Base-by-base conservation (phyloP, 2,888 invertebrate species). In the Pocota personata region DNA sequence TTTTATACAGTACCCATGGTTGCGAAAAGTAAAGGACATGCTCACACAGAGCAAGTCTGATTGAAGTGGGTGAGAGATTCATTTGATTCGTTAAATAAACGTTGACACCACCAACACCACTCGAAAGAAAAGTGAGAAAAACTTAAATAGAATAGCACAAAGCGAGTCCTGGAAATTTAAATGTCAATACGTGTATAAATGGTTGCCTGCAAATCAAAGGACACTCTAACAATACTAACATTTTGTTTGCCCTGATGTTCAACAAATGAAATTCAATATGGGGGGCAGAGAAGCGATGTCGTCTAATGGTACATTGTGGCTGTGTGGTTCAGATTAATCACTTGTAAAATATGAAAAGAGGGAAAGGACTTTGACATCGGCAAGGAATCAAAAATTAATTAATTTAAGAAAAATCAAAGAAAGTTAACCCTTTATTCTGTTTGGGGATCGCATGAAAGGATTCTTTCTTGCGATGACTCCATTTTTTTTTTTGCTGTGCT, bases 11-110 rank as follows among this genome's bases (percentile, higher is more conserved):
- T 32, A 19, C 3, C 12, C n/a, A 6, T 37, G 58, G 35, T 46
- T 55, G 55, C 35, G 58, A 69, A 82, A 37, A 60, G 32, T 40
- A 71, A 83, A 83, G 73, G 79, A 79, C 78, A 16, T 77, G 52
- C 60, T 24, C 40, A 67, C 71, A 72, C 71, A 69, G 24, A 57
- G 27, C 14, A 8, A 6, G 8, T n/a, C 66, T 48, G 43, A 72
- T 66, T 62, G 73, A 84, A 79, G 69, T 82, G 82, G 78, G 67
- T 82, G 71, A 71, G 71, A 71, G 67, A 67, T 77, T 82, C 72
- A 86, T 82, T 86, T 76, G 86, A 86, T 86, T 86, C 76, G 82
- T 86, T 72, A 82, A 86, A 82, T 86, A 86, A 82, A 82, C 72
- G 64, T 71, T 80, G 64, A 76, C 71, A 80, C 71, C 71, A 48